Evolutionary conservation across 2,113 vertebrate species (phyloP).

Genomic region (Megaptera novaeangliae): DNA sequence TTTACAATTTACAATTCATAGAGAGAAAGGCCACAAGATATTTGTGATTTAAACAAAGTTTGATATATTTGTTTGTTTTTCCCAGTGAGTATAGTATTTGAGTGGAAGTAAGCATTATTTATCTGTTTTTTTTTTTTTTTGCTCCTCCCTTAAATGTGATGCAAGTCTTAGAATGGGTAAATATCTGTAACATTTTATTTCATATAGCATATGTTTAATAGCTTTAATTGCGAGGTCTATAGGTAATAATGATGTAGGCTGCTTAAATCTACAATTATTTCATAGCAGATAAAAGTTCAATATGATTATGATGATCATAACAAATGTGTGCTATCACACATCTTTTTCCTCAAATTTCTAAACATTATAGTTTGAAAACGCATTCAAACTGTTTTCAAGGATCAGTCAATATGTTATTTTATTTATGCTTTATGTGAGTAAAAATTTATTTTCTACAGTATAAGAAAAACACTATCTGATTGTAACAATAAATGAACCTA

Average conservation of each 20-base stretch:
- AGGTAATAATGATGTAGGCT: slow-evolving; percentile 59
- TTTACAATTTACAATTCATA: background rate
- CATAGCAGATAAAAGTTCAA: slow-evolving; percentile 25
- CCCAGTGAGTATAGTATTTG: slow-evolving; percentile 75
- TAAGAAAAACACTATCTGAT: background rate
- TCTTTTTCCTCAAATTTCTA: background rate
- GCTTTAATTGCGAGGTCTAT: slow-evolving; percentile 61
- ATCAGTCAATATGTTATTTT: background rate
- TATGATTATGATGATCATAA: slow-evolving; percentile 11
- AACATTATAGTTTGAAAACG: background rate
- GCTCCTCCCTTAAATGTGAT: slow-evolving; percentile 50
- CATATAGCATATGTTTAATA: slow-evolving; percentile 65
- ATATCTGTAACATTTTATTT: slow-evolving; percentile 59
- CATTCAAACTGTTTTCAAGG: background rate
- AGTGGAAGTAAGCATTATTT: slow-evolving; percentile 72
- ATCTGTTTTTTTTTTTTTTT: slow-evolving; percentile 9
- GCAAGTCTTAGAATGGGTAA: slow-evolving; percentile 62
- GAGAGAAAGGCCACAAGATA: slow-evolving; percentile 47
- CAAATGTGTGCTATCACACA: background rate
- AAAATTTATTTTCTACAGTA: background rate
- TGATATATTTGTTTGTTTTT: slow-evolving; percentile 61
- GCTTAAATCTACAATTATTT: slow-evolving; percentile 15
- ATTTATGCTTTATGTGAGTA: background rate
- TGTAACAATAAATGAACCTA: background rate
- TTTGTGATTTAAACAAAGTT: slow-evolving; percentile 63